These are phyloP conservation scores for Trichosurus vulpecula DNA, from an alignment of 2,797 vertebrate species.

Conservation along the genomic window DNA sequence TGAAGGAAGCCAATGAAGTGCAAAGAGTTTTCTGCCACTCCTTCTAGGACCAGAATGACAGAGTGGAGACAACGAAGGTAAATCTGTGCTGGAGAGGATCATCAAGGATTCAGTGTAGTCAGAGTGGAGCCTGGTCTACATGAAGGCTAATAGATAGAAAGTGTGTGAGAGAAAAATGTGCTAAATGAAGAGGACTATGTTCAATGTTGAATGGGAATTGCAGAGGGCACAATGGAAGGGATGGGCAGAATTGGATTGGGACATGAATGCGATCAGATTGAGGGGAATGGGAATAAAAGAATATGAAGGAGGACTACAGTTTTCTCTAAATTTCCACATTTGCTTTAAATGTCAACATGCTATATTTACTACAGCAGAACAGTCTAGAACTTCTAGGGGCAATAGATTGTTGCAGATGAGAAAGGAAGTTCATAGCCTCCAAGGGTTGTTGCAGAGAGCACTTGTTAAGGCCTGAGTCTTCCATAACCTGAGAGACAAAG, in stretches of 20 bases:
- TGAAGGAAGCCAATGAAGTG: not conserved
- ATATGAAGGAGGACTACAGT: not conserved
- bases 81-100: not conserved
- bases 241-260: not conserved
- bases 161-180: not conserved
- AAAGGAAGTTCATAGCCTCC: not conserved
- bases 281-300: not conserved
- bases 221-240: not conserved
- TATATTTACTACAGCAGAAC: not conserved
- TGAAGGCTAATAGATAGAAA: not conserved
- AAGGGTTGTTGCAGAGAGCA: not conserved
- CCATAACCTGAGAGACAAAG: not conserved
- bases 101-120: not conserved
- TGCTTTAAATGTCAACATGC: not conserved
- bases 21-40: no score
- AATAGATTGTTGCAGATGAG: not conserved
- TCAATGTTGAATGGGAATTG: not conserved
- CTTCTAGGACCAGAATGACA: rapidly evolving
- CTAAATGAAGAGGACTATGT: not conserved
- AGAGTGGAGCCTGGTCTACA: not conserved
- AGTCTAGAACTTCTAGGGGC: not conserved
- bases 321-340: not conserved
- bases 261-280: not conserved
- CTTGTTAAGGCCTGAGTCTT: not conserved
- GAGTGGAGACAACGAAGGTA: not conserved